Evolutionary conservation across 2,888 invertebrate species (phyloP).

Genomic region (Lottia scabra): DNA sequence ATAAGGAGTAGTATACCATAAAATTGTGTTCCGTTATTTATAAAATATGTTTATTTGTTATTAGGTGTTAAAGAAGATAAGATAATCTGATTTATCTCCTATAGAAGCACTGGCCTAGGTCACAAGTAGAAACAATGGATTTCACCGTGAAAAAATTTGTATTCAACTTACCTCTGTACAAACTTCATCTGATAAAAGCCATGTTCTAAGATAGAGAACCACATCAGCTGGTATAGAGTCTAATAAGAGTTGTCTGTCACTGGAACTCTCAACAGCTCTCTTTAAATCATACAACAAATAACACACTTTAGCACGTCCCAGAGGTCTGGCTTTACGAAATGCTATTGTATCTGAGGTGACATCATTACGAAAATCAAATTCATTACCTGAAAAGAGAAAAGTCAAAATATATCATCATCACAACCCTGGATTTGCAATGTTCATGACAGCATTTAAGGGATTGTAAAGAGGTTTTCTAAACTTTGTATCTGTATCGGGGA

Average conservation of each 20-base stretch:
- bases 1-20: too few relatives aligned
- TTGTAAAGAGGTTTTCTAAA: too few relatives aligned
- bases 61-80: too few relatives aligned
- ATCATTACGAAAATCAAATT: neutral
- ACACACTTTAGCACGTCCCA: neutral
- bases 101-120: too few relatives aligned
- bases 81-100: too few relatives aligned
- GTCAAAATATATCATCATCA: neutral
- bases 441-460: too few relatives aligned
- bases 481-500: too few relatives aligned
- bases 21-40: too few relatives aligned
- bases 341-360: neutral
- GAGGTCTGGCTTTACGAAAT: neutral
- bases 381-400: neutral
- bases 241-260: neutral
- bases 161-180: neutral
- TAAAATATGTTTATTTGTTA: too few relatives aligned
- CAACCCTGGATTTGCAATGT: too few relatives aligned
- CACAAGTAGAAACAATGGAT: too few relatives aligned
- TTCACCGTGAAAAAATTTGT: too few relatives aligned
- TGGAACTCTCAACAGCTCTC: neutral
- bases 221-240: neutral
- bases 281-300: conserved; percentile 4
- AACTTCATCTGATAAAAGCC: neutral
- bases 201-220: neutral